phyloP scores from a whole-genome alignment of 2,797 vertebrate species.

The Pantherophis vulpinus region DNA sequence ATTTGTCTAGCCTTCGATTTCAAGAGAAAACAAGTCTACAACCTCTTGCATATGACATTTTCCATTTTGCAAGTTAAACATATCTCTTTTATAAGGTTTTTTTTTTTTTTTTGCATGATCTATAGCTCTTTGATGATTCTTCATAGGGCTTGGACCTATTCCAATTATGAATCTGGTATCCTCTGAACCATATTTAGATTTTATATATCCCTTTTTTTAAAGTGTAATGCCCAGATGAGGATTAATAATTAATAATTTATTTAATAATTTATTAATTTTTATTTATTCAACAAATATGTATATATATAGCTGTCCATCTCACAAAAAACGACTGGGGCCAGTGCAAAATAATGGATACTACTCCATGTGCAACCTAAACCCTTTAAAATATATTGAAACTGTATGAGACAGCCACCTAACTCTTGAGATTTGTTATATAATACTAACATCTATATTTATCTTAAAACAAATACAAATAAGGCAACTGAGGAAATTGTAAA shows the following conservation, averaged over 20 bases:
- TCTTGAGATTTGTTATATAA: background rate
- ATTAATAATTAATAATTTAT: background rate
- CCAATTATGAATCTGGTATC: background rate
- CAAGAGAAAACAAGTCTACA: background rate
- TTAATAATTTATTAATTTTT: background rate
- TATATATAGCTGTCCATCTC: background rate
- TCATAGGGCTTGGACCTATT: background rate
- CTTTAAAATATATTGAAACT: background rate
- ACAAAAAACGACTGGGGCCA: background rate
- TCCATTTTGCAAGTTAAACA: background rate
- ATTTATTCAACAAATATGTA: background rate
- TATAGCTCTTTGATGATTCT: background rate
- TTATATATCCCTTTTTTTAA: background rate
- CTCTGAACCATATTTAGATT: background rate
- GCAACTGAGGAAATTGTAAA: background rate
- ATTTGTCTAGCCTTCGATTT: background rate
- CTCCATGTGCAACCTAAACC: background rate
- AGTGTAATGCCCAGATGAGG: background rate
- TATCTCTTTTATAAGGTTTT: background rate
- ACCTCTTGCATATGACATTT: background rate
- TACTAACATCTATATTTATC: background rate
- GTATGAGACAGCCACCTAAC: background rate
- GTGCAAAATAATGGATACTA: background rate
- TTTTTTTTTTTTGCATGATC: background rate
- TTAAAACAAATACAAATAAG: background rate